A percentile compares a stretch with the other conserved stretches of the same genome.
Conservation (phyloP, 2,113 vertebrate species). For the Perca flavescens region DNA sequence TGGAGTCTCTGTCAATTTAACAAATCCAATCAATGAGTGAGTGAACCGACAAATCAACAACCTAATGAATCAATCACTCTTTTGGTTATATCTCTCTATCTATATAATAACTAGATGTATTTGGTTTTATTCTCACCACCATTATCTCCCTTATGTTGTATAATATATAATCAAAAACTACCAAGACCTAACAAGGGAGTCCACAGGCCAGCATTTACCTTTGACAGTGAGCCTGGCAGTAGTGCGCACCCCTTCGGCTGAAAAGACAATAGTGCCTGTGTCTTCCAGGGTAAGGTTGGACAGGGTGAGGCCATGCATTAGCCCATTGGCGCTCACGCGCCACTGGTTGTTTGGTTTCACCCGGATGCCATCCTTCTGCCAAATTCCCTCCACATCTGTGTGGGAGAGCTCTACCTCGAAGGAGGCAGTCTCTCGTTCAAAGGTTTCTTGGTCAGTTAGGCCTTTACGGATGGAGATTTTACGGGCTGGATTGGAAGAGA, state of each 20-base stretch:
- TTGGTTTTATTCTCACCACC: neutral
- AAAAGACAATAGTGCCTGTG: constrained; percentile 90
- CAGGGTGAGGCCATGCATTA: constrained; percentile 87
- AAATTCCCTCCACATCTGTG: constrained; percentile 86
- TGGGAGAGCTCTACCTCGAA: constrained; percentile 94
- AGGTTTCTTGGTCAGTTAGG: constrained; percentile 86
- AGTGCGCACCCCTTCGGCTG: constrained; percentile 87
- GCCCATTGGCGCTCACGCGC: constrained; percentile 84
- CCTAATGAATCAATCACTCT: neutral
- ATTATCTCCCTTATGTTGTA: too few species aligned
- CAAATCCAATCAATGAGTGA: neutral
- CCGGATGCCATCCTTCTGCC: constrained; percentile 91
- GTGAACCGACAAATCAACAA: neutral
- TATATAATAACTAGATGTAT: neutral
- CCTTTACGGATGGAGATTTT: constrained; percentile 87
- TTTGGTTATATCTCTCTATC: neutral
- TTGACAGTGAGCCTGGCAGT: constrained; percentile 87
- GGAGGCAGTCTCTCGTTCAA: constrained; percentile 89
- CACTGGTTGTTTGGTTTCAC: constrained; percentile 88
- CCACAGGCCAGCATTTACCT: constrained; percentile 77
- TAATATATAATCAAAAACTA: neutral
- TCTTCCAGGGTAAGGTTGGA: constrained; percentile 89
- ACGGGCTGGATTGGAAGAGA: constrained; percentile 81
- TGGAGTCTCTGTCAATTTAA: constrained; percentile 86
- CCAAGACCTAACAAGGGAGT: neutral